These are phyloP conservation scores for Drosophila sordidula DNA, from an alignment of 2,888 invertebrate genomes.

Conservation along the genomic window DNA sequence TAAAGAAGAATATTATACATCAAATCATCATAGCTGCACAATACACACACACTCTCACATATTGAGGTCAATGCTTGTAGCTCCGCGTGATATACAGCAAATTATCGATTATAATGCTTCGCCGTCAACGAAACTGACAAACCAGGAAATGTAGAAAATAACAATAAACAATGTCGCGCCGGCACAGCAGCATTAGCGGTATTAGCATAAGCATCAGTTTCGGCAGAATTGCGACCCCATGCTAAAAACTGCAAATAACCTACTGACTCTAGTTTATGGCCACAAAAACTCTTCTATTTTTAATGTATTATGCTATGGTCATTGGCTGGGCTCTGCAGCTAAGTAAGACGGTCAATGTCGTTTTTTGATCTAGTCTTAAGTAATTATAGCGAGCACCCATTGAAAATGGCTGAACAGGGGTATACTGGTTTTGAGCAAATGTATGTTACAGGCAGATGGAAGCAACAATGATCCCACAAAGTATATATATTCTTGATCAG, in stretches of 20 bases:
- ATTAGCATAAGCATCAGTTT: constrained; percentile 53
- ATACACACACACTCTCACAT: constrained; percentile 20
- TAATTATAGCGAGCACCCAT: constrained; percentile 18
- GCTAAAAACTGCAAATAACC: constrained; percentile 68
- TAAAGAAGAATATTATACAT: constrained; percentile 18
- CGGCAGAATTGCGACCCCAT: constrained; percentile 54
- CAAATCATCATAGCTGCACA: constrained; percentile 12
- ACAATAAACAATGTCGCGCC: constrained; percentile 57
- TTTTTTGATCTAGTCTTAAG: constrained; percentile 77
- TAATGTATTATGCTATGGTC: constrained; percentile 39
- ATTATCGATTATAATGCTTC: constrained; percentile 59
- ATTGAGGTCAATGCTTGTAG: constrained; percentile 71
- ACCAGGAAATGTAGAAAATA: constrained; percentile 72
- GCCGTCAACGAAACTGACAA: constrained; percentile 53
- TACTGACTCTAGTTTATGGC: constrained; percentile 50
- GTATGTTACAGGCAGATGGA: not conserved
- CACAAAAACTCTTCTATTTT: constrained; percentile 57
- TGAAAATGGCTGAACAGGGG: not conserved
- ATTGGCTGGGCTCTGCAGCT: constrained; percentile 31
- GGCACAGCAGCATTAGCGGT: constrained; percentile 20
- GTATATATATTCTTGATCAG: not conserved
- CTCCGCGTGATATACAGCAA: constrained; percentile 43
- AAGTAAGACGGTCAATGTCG: constrained; percentile 76
- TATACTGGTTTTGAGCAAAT: not conserved
- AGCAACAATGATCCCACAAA: not conserved